A percentile compares a stretch with the other conserved stretches of the same genome.
These are phyloP conservation scores for Drosophila oshimai DNA, from an alignment of 1,140 invertebrate genomes.

Conservation along the genomic window DNA sequence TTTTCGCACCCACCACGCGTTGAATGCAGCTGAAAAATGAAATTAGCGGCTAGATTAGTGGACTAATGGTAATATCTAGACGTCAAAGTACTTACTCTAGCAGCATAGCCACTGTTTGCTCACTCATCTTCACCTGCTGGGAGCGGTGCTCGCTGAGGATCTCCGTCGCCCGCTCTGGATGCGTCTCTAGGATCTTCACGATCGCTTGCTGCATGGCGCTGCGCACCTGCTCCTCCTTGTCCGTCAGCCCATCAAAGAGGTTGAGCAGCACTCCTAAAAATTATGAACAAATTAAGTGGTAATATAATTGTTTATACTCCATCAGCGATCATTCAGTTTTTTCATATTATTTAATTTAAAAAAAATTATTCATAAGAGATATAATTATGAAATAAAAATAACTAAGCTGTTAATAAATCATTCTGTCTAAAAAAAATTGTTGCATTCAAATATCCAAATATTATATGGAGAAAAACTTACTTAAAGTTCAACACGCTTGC, in stretches of 20 bases:
- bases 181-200: slow-evolving; percentile 84
- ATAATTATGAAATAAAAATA: no score
- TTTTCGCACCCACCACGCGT: slow-evolving; percentile 72
- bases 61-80: rapidly evolving
- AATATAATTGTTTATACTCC: no score
- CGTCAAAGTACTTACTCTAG: slow-evolving; percentile 83
- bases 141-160: slow-evolving; percentile 75
- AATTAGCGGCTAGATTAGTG: neutral
- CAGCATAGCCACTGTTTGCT: slow-evolving; percentile 85
- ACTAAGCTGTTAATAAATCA: no score
- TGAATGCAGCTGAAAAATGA: slow-evolving; percentile 71
- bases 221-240: slow-evolving; percentile 85
- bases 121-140: slow-evolving; percentile 74
- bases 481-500: no score
- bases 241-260: slow-evolving; percentile 85
- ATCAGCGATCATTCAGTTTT: no score
- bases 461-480: no score
- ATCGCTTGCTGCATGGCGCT: slow-evolving; percentile 84
- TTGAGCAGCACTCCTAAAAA: slow-evolving; percentile 85
- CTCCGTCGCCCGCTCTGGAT: slow-evolving; percentile 84
- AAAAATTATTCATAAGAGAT: no score
- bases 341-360: no score
- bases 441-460: no score
- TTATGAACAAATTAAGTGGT: neutral
- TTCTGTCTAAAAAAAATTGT: no score